Conservation (phyloP, 2,113 vertebrate genomes). For the Garra rufa region DNA sequence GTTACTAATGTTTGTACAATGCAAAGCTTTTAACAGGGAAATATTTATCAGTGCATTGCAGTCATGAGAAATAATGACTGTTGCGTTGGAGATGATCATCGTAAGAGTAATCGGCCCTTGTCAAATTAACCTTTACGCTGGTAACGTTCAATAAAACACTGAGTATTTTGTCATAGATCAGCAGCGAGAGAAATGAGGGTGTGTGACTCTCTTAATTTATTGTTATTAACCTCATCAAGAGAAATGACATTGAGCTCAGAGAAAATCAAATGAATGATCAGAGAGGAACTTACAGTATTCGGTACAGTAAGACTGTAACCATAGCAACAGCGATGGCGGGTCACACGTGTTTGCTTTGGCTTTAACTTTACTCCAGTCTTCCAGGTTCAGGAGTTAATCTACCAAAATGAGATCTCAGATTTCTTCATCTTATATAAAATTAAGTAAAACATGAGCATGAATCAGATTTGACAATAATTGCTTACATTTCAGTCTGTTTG, state of each 20-base stretch:
- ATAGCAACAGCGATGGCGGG: neutral
- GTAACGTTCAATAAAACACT: constrained; percentile 43
- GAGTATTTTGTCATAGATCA: constrained; percentile 49
- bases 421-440: neutral
- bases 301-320: neutral
- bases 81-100: constrained; percentile 46
- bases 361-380: neutral
- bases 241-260: neutral
- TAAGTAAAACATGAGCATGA: neutral
- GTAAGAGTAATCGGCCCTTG: constrained; percentile 50
- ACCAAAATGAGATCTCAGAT: neutral
- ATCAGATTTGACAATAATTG: neutral
- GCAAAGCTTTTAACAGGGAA: constrained; percentile 35
- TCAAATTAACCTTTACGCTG: constrained; percentile 52
- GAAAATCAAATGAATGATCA: constrained; percentile 15
- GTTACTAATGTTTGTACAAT: constrained; percentile 63
- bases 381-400: neutral
- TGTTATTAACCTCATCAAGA: constrained; percentile 56
- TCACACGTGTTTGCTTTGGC: neutral
- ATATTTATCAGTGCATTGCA: neutral
- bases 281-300: constrained; percentile 1
- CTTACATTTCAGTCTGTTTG: neutral
- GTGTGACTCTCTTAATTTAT: constrained; percentile 38
- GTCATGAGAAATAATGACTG: constrained; percentile 47
- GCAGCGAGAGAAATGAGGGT: constrained; percentile 45